phyloP scores from a whole-genome alignment of 2,888 invertebrate genomes.

The Suillia variegata region DNA sequence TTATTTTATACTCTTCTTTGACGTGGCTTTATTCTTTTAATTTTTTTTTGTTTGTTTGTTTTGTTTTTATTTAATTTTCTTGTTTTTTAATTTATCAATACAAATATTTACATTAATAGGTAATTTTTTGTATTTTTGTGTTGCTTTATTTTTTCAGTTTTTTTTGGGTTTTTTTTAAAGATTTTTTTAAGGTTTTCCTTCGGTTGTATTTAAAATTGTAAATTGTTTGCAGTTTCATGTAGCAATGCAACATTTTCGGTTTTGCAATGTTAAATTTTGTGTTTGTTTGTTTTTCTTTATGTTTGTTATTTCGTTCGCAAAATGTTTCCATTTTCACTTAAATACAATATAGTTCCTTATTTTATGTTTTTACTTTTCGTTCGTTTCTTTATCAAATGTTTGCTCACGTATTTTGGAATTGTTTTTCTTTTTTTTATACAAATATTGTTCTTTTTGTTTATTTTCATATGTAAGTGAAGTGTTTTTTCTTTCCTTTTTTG shows the following conservation, averaged over 20 bases:
- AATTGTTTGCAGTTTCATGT: conserved; percentile 21
- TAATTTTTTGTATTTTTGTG: conserved; percentile 2
- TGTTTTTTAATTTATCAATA: conserved; percentile 33
- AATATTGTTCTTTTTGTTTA: conserved; percentile 17
- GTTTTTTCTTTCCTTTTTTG: too few relatives aligned
- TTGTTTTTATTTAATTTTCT: conserved; percentile 5
- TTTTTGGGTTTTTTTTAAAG: conserved; percentile 9
- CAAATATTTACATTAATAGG: conserved; percentile 44
- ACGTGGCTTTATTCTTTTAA: too few relatives aligned
- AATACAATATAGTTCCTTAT: conserved; percentile 17
- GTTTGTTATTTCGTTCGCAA: conserved; percentile 26
- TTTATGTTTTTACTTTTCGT: conserved; percentile 9
- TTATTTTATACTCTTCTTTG: too few relatives aligned
- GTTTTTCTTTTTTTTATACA: conserved; percentile 20
- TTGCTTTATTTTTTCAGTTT: background rate
- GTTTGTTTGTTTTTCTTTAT: conserved; percentile 35
- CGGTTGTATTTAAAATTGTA: conserved; percentile 27
- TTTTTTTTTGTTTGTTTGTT: too few relatives aligned
- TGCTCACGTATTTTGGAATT: conserved; percentile 8
- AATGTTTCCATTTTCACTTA: conserved; percentile 33
- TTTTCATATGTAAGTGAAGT: conserved; percentile 21
- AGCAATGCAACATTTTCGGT: conserved; percentile 28
- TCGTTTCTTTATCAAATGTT: conserved; percentile 14
- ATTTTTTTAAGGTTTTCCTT: conserved; percentile 15
- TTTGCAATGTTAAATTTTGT: conserved; percentile 26